These are phyloP conservation scores for Brachionus angularis DNA, from an alignment of 1,140 invertebrate species.

Conservation along the genomic window DNA sequence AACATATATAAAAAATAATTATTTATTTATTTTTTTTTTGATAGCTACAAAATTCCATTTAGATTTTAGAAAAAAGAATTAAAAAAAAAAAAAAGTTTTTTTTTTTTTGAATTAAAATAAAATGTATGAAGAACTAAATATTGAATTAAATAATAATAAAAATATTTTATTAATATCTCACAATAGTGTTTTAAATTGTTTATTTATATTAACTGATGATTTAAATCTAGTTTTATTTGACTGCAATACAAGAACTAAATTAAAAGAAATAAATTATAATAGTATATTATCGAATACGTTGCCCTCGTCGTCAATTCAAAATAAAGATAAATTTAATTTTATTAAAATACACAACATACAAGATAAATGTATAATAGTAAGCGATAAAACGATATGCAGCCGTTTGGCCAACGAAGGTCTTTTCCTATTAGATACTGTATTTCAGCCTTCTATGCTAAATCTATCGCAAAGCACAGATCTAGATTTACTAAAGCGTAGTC, in stretches of 20 bases:
- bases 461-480: neutral
- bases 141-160: neutral
- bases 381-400: slow-evolving; percentile 36
- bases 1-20: too few relatives aligned
- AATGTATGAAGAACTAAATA: slow-evolving; percentile 31
- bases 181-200: slow-evolving; percentile 33
- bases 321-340: slow-evolving; percentile 29
- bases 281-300: neutral
- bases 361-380: slow-evolving; percentile 39
- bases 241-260: slow-evolving; percentile 32
- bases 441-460: slow-evolving; percentile 19
- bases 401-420: slow-evolving; percentile 33
- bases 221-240: neutral
- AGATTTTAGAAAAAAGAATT: too few relatives aligned
- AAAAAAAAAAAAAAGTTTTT: too few relatives aligned
- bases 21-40: too few relatives aligned
- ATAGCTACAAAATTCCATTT: too few relatives aligned
- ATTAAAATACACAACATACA: slow-evolving; percentile 15
- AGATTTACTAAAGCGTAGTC: neutral
- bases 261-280: slow-evolving; percentile 11
- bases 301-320: too few relatives aligned
- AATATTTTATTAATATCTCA: slow-evolving; percentile 15
- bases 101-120: too few relatives aligned
- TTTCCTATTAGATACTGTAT: slow-evolving; percentile 28
- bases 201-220: slow-evolving; percentile 17